Evolutionary conservation across 2,797 vertebrate species (phyloP), one percentile per base, ranked within the genome.

Genomic region (Alauda arvensis): DNA sequence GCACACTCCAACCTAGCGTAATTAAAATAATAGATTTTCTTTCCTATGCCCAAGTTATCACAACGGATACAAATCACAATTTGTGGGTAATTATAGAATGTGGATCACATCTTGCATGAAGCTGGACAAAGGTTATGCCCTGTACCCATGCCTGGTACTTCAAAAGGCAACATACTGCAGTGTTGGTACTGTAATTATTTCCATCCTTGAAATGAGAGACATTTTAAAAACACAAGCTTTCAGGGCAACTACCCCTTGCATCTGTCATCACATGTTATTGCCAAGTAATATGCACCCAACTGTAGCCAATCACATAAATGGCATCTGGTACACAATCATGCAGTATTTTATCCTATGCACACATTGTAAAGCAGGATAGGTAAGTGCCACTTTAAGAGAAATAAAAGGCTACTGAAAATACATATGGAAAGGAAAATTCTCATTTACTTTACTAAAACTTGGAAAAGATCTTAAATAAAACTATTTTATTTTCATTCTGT

Each of bases 231-330:
- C 26, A 70, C 23, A 34, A 59, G 40, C 55, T 85, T 71, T 77
- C 55, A 52, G 25, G 40, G 52, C 21, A 82, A 86, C 51, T 52
- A 61, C 68, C 62, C 62, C 71, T 69, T 88, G 48, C 62, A 86
- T 83, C 83, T 92, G 69, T 88, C 91, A 83, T 62, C 85, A 62
- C 34, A n/a, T 29, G 24, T 80, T 85, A 85, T 16, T 88, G 81
- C 66, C 6, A 1, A 77, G 67, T 63, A 72, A 93, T 37, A 68
- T 12, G 52, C 81, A 94, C 60, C 45, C 66, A 92, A 65, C 45
- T 40, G 69, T n/a, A 88, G 72, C 68, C 69, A 52, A 86, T 75
- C 66, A 77, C 24, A 19, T 42, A 85, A 89, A 88, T 37, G 57
- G 57, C 65, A 88, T 48, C 68, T 85, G 77, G 81, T 87, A 81